phyloP scores from a whole-genome alignment of 2,797 vertebrate species.

The Aselliscus stoliczkanus region DNA sequence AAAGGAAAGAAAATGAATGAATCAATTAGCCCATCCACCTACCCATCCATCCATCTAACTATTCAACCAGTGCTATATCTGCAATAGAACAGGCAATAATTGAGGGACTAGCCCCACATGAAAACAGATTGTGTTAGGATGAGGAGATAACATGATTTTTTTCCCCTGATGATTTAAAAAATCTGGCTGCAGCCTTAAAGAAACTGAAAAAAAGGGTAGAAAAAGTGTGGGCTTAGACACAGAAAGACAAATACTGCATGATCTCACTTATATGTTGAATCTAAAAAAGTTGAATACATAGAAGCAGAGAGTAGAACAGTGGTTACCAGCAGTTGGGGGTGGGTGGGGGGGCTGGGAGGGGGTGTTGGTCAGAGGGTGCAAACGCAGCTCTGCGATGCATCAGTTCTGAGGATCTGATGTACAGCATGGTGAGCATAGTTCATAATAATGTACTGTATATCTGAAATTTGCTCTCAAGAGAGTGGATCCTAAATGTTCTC shows the following conservation, averaged over 20 bases:
- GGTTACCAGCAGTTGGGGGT: no score
- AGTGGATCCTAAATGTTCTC: background rate
- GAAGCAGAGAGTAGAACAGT: background rate
- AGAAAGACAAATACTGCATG: background rate
- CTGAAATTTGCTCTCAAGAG: background rate
- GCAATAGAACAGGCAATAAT: background rate
- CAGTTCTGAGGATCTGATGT: background rate
- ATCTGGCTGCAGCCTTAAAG: background rate
- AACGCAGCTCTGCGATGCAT: background rate
- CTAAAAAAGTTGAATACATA: rapidly evolving
- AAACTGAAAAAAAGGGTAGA: background rate
- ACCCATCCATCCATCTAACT: background rate
- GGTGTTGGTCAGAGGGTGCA: no score
- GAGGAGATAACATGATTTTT: background rate
- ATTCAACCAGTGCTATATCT: background rate
- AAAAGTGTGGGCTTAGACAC: no score
- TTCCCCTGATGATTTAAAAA: background rate
- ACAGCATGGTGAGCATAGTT: background rate
- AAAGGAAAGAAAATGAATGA: background rate
- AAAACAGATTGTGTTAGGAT: background rate
- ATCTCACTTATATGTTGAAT: background rate
- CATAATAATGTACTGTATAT: rapidly evolving
- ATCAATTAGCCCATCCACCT: background rate
- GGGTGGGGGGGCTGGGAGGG: no score
- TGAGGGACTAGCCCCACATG: background rate